These are phyloP conservation scores for Eupithecia centaureata DNA, from an alignment of 2,888 invertebrate genomes.

Conservation along the genomic window DNA sequence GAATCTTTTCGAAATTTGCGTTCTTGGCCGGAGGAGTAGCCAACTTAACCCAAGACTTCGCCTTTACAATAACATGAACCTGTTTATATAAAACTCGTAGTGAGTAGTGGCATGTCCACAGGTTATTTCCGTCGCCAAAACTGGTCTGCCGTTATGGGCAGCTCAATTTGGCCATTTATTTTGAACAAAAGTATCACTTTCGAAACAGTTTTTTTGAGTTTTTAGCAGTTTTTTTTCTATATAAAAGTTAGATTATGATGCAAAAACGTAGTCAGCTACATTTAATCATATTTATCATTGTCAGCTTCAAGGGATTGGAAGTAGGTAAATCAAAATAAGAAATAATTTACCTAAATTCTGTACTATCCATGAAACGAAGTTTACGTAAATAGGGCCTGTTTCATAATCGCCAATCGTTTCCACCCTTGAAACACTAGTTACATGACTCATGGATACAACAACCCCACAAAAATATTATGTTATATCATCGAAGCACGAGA, in stretches of 20 bases:
- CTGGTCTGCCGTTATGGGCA: constrained; percentile 32
- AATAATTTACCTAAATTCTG: not conserved
- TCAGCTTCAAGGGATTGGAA: not conserved
- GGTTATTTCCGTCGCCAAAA: constrained; percentile 21
- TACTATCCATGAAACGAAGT: not conserved
- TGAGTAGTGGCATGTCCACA: not conserved
- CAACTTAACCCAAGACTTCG: not conserved
- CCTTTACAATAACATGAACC: constrained; percentile 22
- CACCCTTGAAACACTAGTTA: constrained; percentile 49
- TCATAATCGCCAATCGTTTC: constrained; percentile 26
- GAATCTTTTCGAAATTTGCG: too few species aligned
- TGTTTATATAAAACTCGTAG: constrained; percentile 42
- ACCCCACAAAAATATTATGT: constrained; percentile 52
- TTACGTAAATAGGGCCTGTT: constrained; percentile 2
- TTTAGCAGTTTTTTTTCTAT: not conserved
- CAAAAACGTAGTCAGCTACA: not conserved
- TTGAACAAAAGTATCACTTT: constrained; percentile 16
- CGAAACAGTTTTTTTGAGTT: not conserved
- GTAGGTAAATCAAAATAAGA: not conserved
- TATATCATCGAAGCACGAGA: constrained; percentile 56
- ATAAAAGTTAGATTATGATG: not conserved
- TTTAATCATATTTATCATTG: not conserved
- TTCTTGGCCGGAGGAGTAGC: not conserved
- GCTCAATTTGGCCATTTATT: constrained; percentile 6
- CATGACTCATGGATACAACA: constrained; percentile 48